These are phyloP conservation scores for Conomelus anceps DNA, from an alignment of 2,888 invertebrate genomes.

Conservation along the genomic window DNA sequence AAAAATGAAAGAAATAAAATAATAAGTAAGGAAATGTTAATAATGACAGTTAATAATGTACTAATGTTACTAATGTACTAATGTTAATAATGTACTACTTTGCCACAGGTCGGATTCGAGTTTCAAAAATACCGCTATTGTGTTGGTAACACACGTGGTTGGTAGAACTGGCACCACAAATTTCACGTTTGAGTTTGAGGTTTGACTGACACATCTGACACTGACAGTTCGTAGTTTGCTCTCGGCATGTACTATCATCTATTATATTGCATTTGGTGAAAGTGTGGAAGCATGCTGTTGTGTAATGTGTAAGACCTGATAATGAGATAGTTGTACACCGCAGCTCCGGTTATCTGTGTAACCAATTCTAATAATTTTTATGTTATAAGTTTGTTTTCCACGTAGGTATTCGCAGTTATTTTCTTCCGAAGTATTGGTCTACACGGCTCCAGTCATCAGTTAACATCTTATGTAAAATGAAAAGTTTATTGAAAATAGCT, in stretches of 20 bases:
- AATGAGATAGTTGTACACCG: no score
- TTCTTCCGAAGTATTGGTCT: background rate
- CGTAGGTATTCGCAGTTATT: background rate
- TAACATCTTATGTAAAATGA: no score
- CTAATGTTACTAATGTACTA: no score
- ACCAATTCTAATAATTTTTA: background rate
- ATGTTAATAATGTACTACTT: no score
- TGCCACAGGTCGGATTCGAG: background rate
- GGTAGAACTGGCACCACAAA: background rate
- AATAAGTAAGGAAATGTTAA: no score
- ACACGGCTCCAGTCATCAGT: background rate
- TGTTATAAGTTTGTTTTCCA: background rate
- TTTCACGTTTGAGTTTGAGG: background rate
- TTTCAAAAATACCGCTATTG: background rate
- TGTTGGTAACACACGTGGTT: background rate
- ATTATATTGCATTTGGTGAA: background rate
- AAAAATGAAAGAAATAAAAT: no score
- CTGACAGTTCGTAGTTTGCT: background rate
- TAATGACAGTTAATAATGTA: no score
- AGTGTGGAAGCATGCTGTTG: background rate
- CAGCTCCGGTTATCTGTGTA: no score
- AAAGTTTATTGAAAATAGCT: no score
- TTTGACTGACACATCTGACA: background rate
- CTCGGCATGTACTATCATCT: background rate
- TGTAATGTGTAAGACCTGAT: background rate